phyloP scores from a whole-genome alignment of 2,888 invertebrate genomes.

The Cerastoderma edule region DNA sequence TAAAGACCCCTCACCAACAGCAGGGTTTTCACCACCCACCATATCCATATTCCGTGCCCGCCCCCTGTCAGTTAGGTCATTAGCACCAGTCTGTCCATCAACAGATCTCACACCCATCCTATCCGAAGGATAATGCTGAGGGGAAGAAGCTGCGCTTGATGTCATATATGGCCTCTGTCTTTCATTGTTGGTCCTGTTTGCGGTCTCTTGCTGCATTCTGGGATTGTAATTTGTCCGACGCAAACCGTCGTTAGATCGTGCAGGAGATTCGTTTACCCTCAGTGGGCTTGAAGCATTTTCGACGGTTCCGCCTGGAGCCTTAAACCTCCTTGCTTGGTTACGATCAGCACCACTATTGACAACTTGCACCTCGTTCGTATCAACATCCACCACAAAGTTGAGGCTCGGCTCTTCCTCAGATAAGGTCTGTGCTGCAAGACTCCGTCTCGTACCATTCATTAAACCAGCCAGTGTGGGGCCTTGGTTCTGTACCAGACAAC shows the following conservation, averaged over 20 bases:
- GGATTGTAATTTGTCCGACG: too few species aligned
- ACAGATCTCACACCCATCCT: not conserved
- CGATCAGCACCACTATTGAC: slow-evolving; percentile 37
- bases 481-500: slow-evolving; percentile 4
- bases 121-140: not conserved
- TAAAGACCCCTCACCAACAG: not conserved
- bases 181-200: too few species aligned
- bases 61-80: not conserved
- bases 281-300: too few species aligned
- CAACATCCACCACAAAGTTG: slow-evolving; percentile 42
- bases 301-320: too few species aligned
- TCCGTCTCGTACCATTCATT: slow-evolving; percentile 4
- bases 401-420: slow-evolving; percentile 18
- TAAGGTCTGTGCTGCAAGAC: slow-evolving; percentile 10
- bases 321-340: not conserved
- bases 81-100: not conserved
- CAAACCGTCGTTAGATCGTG: too few species aligned
- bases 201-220: too few species aligned
- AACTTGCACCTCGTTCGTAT: slow-evolving; percentile 41
- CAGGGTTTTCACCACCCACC: not conserved
- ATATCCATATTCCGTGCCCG: not conserved
- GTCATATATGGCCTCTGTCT: not conserved
- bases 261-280: too few species aligned
- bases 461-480: not conserved
- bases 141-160: not conserved